Evolutionary conservation across 2,797 vertebrate species (phyloP), one percentile per base, ranked within the genome.

Genomic region (Ptychadena robeensis): DNA sequence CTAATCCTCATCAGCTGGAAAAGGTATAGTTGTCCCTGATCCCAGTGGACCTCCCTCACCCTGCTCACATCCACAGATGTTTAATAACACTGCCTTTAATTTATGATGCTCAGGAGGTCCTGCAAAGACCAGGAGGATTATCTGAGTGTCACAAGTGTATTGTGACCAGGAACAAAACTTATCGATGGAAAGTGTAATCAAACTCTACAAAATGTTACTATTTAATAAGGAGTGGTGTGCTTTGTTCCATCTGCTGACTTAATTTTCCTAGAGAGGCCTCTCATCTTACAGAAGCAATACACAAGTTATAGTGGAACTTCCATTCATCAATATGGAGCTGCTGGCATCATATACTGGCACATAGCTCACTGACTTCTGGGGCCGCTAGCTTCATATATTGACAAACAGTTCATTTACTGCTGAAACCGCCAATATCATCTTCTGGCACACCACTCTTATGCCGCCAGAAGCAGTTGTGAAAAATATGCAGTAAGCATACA

Each of bases 1-100:
- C 82, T 83, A 83, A 83, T 83, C 82, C 75, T 9, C 38, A 38
- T 83, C 82, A 83, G 82, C 74, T 83, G 81, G 38, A 9, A 64
- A 11, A 18, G 67, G 35, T 22, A 30, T 57, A 31, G 61, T 30
- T 65, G 57, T 38, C 68, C 81, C 30, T 64, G 37, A 35, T 72
- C 67, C 68, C 67, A 22, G 30, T 28, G 22, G 67, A 71, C 78
- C 32, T 64, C 59, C 68, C n/a, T 48, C 53, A 28, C 63, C 68
- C 79, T 80, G 35, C 70, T 69, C 67, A 66, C 59, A 12, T 14
- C 48, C 57, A n/a, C 66, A 9, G 65, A 68, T 34, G 25, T 83
- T 79, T 83, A 83, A 83, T 83, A 83, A 79, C 68, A n/a, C 40
- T 66, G 14, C 10, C 32, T 57, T 8, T 66, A 79, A 83, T 83